These are phyloP conservation scores for Drosophila dunni DNA, from an alignment of 1,140 invertebrate species.

Conservation along the genomic window DNA sequence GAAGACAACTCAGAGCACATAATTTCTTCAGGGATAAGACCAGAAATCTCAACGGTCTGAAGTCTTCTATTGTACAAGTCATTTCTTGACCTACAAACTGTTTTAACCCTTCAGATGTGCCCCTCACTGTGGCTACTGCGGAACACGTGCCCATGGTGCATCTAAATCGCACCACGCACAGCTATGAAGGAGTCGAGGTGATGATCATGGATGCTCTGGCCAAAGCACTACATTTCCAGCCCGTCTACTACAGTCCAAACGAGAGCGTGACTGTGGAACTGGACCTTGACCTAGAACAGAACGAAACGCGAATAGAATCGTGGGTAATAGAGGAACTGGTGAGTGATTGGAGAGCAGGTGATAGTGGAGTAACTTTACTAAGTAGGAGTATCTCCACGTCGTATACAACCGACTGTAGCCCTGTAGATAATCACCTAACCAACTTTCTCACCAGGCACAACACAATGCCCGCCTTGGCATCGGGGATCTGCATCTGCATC, in stretches of 20 bases:
- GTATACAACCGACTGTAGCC: too few relatives aligned
- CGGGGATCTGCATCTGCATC: constrained; percentile 91
- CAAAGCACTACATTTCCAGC: constrained; percentile 89
- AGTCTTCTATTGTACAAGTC: background rate
- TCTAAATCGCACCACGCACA: constrained; percentile 80
- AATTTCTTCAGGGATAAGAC: constrained; percentile 63
- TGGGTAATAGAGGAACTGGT: constrained; percentile 90
- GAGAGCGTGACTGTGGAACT: constrained; percentile 87
- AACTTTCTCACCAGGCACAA: constrained; percentile 51
- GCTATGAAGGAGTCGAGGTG: constrained; percentile 87
- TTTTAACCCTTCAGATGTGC: constrained; percentile 84
- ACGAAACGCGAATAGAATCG: constrained; percentile 59
- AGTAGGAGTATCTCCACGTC: too few relatives aligned
- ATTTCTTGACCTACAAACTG: constrained; percentile 74
- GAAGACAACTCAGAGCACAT: constrained; percentile 37
- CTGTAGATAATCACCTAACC: background rate
- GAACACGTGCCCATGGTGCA: constrained; percentile 89
- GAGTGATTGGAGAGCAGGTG: background rate
- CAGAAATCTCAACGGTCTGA: constrained; percentile 54
- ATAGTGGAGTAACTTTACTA: too few relatives aligned
- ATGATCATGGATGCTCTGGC: constrained; percentile 89
- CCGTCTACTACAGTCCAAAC: constrained; percentile 87
- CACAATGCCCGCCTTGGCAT: constrained; percentile 90
- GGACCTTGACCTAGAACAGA: constrained; percentile 85
- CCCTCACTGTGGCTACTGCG: constrained; percentile 88